These are phyloP conservation scores for Mystacides longicornis DNA, from an alignment of 2,888 invertebrate genomes.

Conservation along the genomic window DNA sequence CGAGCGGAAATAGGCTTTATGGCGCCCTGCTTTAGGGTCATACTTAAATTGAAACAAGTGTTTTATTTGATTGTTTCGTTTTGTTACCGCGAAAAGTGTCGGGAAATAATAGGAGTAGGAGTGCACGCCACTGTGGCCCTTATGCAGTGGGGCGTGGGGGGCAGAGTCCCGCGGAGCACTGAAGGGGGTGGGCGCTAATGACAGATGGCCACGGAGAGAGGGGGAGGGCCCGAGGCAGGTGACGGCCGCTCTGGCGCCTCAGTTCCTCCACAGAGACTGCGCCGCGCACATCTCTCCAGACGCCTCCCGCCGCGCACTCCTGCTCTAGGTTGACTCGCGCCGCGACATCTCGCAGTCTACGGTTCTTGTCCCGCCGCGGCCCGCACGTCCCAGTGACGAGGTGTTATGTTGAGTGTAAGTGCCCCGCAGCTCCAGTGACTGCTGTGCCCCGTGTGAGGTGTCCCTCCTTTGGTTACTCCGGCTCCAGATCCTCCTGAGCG, in stretches of 20 bases:
- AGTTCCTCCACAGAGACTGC: too few species aligned
- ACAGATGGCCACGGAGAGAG: background rate
- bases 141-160: background rate
- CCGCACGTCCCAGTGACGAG: too few species aligned
- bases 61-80: slow-evolving; percentile 6
- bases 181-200: background rate
- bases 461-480: too few species aligned
- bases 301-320: too few species aligned
- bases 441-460: background rate
- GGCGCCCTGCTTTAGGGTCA: background rate
- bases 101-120: slow-evolving; percentile 34
- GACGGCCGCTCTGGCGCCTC: slow-evolving; percentile 13
- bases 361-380: too few species aligned
- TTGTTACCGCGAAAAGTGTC: slow-evolving; percentile 10
- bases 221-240: slow-evolving; percentile 13
- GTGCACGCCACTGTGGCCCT: background rate
- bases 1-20: slow-evolving; percentile 12
- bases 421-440: background rate
- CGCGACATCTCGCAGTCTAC: too few species aligned
- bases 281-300: too few species aligned
- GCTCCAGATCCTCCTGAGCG: slow-evolving; percentile 30
- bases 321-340: too few species aligned
- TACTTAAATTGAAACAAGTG: background rate
- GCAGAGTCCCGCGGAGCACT: background rate
- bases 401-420: background rate